phyloP scores from a whole-genome alignment of 2,888 invertebrate genomes.

The Mythimna ferrago region DNA sequence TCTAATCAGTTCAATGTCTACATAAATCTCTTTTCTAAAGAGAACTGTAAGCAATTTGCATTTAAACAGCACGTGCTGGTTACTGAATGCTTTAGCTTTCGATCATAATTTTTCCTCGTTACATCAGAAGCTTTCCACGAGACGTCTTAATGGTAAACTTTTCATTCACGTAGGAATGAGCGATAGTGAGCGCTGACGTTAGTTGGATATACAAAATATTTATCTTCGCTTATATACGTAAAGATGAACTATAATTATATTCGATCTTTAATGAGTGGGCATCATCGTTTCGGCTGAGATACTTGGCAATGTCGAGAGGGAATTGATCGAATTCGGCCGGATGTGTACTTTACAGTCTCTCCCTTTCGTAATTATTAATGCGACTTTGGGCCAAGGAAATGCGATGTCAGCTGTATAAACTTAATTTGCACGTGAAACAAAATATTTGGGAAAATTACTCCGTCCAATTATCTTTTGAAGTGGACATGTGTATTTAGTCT shows the following conservation, averaged over 20 bases:
- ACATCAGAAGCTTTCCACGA: constrained; percentile 29
- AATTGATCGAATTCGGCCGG: constrained; percentile 27
- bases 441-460: constrained; percentile 62
- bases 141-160: constrained; percentile 38
- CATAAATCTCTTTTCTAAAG: constrained; percentile 27
- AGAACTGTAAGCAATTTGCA: constrained; percentile 17
- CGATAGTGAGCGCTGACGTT: constrained; percentile 51
- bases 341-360: constrained; percentile 16
- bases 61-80: constrained; percentile 8
- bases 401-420: constrained; percentile 17
- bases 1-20: constrained; percentile 26
- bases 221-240: constrained; percentile 59
- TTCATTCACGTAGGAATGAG: constrained; percentile 50
- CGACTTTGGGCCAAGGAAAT: constrained; percentile 52
- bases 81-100: background rate
- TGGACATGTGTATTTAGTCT: constrained; percentile 41
- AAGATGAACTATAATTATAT: constrained; percentile 56
- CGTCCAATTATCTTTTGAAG: constrained; percentile 58
- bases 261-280: constrained; percentile 27
- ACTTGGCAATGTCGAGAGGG: constrained; percentile 53
- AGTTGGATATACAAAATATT: constrained; percentile 54
- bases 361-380: constrained; percentile 28
- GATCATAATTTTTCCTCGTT: constrained; percentile 37
- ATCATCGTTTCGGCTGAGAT: constrained; percentile 36
- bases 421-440: constrained; percentile 13